phyloP scores from a whole-genome alignment of 1,140 invertebrate species.

The Goniozus legneri region DNA sequence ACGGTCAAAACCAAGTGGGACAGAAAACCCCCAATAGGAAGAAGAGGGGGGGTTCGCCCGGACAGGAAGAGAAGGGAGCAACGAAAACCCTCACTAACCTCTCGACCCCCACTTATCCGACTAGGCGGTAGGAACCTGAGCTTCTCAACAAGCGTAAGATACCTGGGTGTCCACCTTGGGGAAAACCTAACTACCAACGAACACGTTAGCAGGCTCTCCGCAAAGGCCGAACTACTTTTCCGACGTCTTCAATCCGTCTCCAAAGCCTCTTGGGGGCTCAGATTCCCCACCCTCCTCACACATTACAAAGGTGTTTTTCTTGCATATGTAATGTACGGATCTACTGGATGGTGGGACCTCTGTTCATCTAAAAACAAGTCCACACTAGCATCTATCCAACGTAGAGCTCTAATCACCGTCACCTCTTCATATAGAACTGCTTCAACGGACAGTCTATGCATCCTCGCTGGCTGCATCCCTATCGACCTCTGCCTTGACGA shows the following conservation, averaged over 20 bases:
- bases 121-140: neutral
- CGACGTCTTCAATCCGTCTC: conserved; percentile 7
- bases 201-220: neutral
- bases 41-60: neutral
- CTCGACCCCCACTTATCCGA: neutral
- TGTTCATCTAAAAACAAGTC: neutral
- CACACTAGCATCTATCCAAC: conserved; percentile 13
- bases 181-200: neutral
- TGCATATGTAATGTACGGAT: conserved; percentile 25
- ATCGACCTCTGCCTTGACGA: conserved; percentile 7
- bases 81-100: neutral
- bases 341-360: conserved; percentile 25
- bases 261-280: conserved; percentile 16
- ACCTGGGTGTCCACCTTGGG: neutral
- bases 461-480: conserved; percentile 8
- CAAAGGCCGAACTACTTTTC: neutral
- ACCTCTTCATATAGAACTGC: conserved; percentile 23
- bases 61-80: neutral
- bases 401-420: conserved; percentile 20
- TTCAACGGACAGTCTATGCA: conserved; percentile 20
- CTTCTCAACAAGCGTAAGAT: neutral
- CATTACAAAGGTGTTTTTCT: conserved; percentile 28
- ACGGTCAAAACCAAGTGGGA: neutral
- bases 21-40: neutral
- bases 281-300: conserved; percentile 10